Base-by-base conservation (phyloP, 2,888 invertebrate genomes). In the Protodeltote pygarga region DNA sequence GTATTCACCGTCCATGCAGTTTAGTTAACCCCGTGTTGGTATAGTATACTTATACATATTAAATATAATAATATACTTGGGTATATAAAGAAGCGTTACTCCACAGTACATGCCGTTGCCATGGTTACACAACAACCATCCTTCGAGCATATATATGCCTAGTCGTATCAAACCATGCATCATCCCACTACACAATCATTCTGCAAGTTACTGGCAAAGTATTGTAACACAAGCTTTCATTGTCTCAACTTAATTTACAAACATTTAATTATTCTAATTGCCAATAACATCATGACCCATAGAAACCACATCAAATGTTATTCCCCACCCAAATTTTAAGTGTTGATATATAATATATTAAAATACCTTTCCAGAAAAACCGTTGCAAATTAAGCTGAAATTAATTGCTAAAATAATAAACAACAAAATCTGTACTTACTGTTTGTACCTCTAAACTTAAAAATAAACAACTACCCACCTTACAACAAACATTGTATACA, bases 31-130 rank as follows among this genome's bases (percentile, higher is more conserved):
- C 44, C 29, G 46, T 47, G 46, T 45, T 16, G 27, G 31, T 52
- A 47, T 42, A 49, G 33, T 27, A 58, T 66, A 57, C 32, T 33
- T 52, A 68, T 39, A 41, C 34, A 53, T 60, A 55, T 17, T 47
- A 53, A 32, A 68, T 61, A 61, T 67, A 54, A 49, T 61, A 42
- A 49, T 42, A 59, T 55, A 57, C 11, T 51, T 40, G 16, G 32
- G 24, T 52, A 27, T 51, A 58, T 38, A 38, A 54, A 53, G 8
- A 65, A 53, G 68, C 71, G 44, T 59, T 60, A 58, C 21, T 41
- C 5, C 28, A 41, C 21, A 27, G 5, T 6, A n/a, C 17, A 60
- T 49, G 50, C 65, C n/a, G 24, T 13, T 46, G 19, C 1, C 4
- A 27, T 10, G 10, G 11, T 8, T 17, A 15, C 33, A 13, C 9